These are phyloP conservation scores for Basileuterus tristriatus DNA, from an alignment of 2,797 vertebrate genomes.

Conservation along the genomic window DNA sequence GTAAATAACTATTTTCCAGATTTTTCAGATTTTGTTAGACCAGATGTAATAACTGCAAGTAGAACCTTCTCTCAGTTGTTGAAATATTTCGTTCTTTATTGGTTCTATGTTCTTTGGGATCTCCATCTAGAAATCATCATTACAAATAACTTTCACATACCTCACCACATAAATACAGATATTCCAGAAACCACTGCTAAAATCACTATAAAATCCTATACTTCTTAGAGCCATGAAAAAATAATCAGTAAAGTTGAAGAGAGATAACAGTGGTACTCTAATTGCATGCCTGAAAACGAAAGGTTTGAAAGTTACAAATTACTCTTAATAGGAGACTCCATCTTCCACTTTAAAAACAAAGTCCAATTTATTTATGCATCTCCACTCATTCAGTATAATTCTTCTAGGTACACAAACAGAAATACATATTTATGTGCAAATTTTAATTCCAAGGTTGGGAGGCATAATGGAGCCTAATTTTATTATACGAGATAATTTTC, in stretches of 20 bases:
- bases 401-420: not conserved
- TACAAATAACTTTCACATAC: not conserved
- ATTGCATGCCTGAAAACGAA: not conserved
- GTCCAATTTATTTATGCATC: not conserved
- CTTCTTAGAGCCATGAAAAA: conserved; percentile 21
- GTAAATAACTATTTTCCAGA: not conserved
- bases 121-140: not conserved
- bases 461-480: conserved; percentile 21
- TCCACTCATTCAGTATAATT: not conserved
- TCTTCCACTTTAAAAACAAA: not conserved
- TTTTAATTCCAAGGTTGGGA: conserved; percentile 13
- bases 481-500: conserved; percentile 41
- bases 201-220: conserved; percentile 14
- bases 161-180: not conserved
- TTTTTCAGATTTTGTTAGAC: not conserved
- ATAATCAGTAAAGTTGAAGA: conserved; percentile 25
- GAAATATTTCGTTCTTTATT: not conserved
- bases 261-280: not conserved
- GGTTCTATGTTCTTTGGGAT: not conserved
- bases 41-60: not conserved
- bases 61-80: not conserved
- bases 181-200: not conserved
- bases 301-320: not conserved
- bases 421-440: conserved; percentile 8
- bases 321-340: not conserved